A percentile compares a stretch with the other conserved stretches of the same genome.
Conservation (phyloP, 2,888 invertebrate genomes). For the Cistogaster globosa region DNA sequence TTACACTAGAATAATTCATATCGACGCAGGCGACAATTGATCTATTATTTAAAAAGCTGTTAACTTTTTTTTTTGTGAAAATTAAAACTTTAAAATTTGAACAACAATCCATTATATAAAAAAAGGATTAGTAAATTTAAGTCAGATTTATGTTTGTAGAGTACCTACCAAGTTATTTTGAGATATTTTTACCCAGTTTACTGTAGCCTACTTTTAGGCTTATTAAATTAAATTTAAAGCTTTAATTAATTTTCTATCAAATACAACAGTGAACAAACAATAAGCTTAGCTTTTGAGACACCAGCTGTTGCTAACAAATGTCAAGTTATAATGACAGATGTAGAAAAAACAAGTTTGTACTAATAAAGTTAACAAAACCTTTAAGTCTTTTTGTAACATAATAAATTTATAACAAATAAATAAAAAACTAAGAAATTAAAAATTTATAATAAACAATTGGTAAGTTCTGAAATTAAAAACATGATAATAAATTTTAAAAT, state of each 20-base stretch:
- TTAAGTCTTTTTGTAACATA: background rate
- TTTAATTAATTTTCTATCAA: background rate
- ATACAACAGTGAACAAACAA: constrained; percentile 34
- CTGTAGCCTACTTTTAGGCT: constrained; percentile 43
- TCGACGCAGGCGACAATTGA: too few relatives aligned
- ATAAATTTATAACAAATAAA: too few relatives aligned
- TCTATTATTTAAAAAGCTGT: too few relatives aligned
- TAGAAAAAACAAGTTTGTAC: constrained; percentile 8
- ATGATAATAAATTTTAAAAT: background rate
- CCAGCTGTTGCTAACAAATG: constrained; percentile 53
- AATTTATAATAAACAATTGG: background rate
- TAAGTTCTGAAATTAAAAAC: background rate
- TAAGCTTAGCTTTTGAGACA: constrained; percentile 12
- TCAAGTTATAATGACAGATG: constrained; percentile 28
- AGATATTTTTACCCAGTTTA: too few relatives aligned
- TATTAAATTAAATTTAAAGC: background rate
- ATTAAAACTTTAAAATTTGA: too few relatives aligned
- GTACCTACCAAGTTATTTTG: too few relatives aligned
- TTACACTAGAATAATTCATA: too few relatives aligned
- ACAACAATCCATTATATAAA: too few relatives aligned
- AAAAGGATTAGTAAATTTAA: too few relatives aligned
- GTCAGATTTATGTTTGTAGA: too few relatives aligned
- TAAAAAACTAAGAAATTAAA: background rate
- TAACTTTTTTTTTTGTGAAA: too few relatives aligned
- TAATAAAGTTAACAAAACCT: background rate